A percentile compares a stretch with the other conserved stretches of the same genome.
Conservation (phyloP, 2,888 invertebrate genomes). For the Patella ulyssiponensis region DNA sequence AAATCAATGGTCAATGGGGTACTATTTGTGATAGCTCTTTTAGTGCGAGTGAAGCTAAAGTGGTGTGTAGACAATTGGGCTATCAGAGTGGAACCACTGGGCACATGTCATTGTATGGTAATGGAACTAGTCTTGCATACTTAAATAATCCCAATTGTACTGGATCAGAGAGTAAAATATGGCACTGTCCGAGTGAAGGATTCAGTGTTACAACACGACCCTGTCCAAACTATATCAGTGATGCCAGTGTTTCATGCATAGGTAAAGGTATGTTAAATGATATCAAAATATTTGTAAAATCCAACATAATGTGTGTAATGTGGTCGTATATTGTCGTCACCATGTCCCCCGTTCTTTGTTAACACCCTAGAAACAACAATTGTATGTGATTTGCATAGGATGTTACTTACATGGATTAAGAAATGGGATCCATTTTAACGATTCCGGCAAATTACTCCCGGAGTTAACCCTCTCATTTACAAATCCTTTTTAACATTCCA, state of each 20-base stretch:
- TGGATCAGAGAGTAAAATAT: slow-evolving; percentile 52
- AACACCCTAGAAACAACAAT: too few relatives aligned
- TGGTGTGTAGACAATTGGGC: slow-evolving; percentile 52
- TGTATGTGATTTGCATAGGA: too few relatives aligned
- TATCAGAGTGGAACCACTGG: slow-evolving; percentile 50
- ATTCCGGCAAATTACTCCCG: too few relatives aligned
- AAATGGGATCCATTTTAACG: too few relatives aligned
- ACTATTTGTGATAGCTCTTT: slow-evolving; percentile 53
- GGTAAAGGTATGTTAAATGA: slow-evolving; percentile 41
- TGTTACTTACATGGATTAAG: too few relatives aligned
- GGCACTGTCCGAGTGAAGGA: slow-evolving; percentile 49
- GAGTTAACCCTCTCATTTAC: too few relatives aligned
- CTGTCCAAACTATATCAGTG: slow-evolving; percentile 47
- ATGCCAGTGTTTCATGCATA: slow-evolving; percentile 54
- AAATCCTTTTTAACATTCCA: too few relatives aligned
- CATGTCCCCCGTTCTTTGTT: too few relatives aligned
- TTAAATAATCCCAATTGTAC: slow-evolving; percentile 49
- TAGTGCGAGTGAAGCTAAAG: slow-evolving; percentile 47
- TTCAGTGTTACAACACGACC: slow-evolving; percentile 48
- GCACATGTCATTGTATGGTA: slow-evolving; percentile 44
- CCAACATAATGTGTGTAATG: too few relatives aligned
- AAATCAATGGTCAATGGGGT: slow-evolving; percentile 50
- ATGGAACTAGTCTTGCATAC: slow-evolving; percentile 50
- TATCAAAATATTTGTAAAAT: too few relatives aligned
- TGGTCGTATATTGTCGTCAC: too few relatives aligned